These are phyloP conservation scores for Urocyon cinereoargenteus DNA, from an alignment of 2,797 vertebrate species.

Conservation along the genomic window DNA sequence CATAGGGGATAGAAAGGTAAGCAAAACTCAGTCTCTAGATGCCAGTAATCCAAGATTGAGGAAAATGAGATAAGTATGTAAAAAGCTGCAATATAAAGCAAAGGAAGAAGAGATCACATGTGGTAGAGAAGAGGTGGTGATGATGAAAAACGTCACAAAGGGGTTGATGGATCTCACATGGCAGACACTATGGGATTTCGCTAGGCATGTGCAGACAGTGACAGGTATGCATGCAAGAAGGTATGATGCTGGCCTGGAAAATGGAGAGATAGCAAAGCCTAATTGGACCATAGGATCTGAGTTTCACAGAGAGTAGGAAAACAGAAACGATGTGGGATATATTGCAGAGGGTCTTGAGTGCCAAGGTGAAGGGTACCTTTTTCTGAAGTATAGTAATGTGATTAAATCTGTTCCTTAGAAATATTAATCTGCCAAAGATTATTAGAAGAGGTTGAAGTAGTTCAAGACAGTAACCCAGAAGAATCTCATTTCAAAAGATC, in stretches of 20 bases:
- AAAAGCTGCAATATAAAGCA: neutral
- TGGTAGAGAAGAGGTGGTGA: neutral
- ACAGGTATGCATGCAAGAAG: neutral
- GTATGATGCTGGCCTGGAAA: neutral
- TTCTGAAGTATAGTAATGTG: neutral
- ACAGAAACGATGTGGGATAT: neutral
- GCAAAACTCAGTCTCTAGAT: neutral
- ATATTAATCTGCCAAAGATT: conserved; percentile 34
- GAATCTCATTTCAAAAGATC: conserved; percentile 50
- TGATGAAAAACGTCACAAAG: neutral
- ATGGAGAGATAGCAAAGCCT: neutral
- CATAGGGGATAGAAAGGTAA: neutral
- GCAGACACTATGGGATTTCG: neutral
- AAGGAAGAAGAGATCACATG: neutral
- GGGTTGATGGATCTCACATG: neutral
- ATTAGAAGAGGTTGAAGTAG: conserved; percentile 51
- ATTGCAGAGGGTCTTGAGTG: neutral
- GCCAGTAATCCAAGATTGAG: neutral
- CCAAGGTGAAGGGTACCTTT: neutral
- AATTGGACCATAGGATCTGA: neutral
- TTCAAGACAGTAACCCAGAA: neutral
- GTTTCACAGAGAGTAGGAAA: neutral
- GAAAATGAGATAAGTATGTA: neutral
- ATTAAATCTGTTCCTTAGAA: conserved; percentile 42
- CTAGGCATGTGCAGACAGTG: neutral